These are phyloP conservation scores for Trachops cirrhosus DNA, from an alignment of 2,797 vertebrate species.

Conservation along the genomic window DNA sequence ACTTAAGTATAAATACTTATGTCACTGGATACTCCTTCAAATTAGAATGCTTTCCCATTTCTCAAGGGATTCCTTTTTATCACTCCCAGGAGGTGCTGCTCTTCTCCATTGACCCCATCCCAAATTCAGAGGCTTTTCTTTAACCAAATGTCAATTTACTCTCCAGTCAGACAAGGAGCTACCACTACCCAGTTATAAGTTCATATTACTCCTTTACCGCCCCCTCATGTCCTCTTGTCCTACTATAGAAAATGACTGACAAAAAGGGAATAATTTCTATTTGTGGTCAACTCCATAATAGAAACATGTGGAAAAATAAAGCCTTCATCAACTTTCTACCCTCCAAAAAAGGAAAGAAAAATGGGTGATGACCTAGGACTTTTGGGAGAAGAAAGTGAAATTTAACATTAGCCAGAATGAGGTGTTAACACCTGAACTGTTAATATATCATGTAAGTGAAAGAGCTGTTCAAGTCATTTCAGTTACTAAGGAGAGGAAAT, in stretches of 20 bases:
- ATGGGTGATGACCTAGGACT: not conserved
- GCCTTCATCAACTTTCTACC: not conserved
- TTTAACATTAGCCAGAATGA: constrained; percentile 29
- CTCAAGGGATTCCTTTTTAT: not conserved
- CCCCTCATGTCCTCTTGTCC: not conserved
- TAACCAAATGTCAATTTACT: constrained; percentile 32
- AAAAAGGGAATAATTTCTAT: not conserved
- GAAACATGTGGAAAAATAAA: constrained; percentile 14
- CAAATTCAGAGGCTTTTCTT: constrained; percentile 31
- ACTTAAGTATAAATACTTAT: not conserved
- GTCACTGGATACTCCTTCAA: not conserved
- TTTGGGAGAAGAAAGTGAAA: not conserved
- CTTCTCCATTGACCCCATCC: not conserved
- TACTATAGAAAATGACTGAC: not conserved
- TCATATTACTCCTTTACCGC: not conserved
- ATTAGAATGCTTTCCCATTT: constrained; percentile 10
- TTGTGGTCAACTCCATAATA: not conserved
- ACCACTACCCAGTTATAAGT: not conserved
- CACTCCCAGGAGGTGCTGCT: not conserved
- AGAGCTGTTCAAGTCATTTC: not conserved
- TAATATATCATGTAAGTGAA: not conserved
- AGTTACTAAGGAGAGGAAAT: constrained; percentile 5
- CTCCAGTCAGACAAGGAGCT: not conserved
- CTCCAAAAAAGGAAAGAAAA: constrained; percentile 18
- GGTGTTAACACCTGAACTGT: not conserved